Base-by-base conservation (phyloP, 2,113 vertebrate species). In the Amphiprion ocellaris region DNA sequence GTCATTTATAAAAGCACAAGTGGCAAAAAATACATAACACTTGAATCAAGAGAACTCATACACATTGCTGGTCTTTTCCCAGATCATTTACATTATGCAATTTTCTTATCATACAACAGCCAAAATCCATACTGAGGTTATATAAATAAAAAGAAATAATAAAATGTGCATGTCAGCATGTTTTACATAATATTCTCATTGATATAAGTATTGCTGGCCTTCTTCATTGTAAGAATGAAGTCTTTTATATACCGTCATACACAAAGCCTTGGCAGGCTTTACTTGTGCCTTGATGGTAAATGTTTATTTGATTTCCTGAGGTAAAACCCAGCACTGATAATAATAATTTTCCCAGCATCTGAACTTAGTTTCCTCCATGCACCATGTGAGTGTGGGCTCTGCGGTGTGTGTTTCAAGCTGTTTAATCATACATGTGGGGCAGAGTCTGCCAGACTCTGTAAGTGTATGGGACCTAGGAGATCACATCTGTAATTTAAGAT, bases 331-430 rank as follows among this genome's bases (percentile, higher is more conserved):
- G 60, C 1, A 2, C 61, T 87, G 77, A 88, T 79, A 81, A 89
- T 80, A 76, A 87, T 88, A 76, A 90, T 85, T 85, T 79, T 26
- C 83, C 64, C 7, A 17, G 56, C 19, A 74, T 81, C 73, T 89
- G 60, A 77, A 74, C 78, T 81, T 10, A 11, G 76, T 82, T 82
- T 84, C 75, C 82, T 82, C 77, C 30, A 17, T 59, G 52, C 50
- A 0, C 37, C 21, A 24, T 74, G 58, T 81, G 62, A 47, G 60
- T 52, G 41, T 64, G 75, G 70, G 59, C 58, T 82, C 21, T 73
- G 69, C 46, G 44, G 49, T 67, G 28, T 78, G 69, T 76, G 49
- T 79, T 67, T 64, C 66, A 37, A 77, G 55, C 74, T 80, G 77
- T 88, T 87, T 86, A 78, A 83, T 84, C 65, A 84, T 39, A 79